A percentile compares a stretch with the other conserved stretches of the same genome.
These are phyloP conservation scores for Hiodon alosoides DNA, from an alignment of 2,113 vertebrate genomes.

Conservation along the genomic window DNA sequence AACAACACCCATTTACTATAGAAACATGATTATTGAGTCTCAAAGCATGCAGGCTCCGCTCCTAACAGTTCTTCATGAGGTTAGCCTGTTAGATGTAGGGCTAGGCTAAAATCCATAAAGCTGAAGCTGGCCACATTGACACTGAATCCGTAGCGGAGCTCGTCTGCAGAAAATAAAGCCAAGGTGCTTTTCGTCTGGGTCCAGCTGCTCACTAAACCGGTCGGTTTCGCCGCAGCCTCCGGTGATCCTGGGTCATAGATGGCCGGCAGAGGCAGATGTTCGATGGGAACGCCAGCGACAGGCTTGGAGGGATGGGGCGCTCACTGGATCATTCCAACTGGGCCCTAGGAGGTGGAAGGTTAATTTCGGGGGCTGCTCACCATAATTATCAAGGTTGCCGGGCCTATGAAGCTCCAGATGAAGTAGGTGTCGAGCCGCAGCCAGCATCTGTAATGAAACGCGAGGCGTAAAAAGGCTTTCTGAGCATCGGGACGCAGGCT, in stretches of 20 bases:
- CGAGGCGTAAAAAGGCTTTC: conserved; percentile 21
- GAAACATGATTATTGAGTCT: too few species aligned
- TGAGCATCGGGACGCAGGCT: conserved; percentile 6
- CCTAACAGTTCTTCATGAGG: too few species aligned
- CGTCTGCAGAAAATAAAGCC: background rate
- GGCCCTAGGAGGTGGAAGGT: conserved; percentile 55
- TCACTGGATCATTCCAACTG: conserved; percentile 50
- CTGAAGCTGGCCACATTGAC: background rate
- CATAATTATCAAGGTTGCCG: conserved; percentile 98
- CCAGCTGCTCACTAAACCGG: conserved; percentile 1
- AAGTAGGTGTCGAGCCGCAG: conserved; percentile 97
- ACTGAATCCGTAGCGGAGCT: background rate
- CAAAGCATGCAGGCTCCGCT: too few species aligned
- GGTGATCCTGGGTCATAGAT: background rate
- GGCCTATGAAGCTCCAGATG: conserved; percentile 99
- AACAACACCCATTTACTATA: too few species aligned
- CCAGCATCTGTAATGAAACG: conserved; percentile 87
- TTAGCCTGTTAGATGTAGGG: too few species aligned
- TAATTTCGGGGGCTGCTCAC: conserved; percentile 69
- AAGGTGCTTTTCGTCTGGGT: background rate
- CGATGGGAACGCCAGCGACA: conserved; percentile 53
- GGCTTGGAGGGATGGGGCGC: conserved; percentile 36
- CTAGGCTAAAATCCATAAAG: too few species aligned
- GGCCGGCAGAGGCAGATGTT: conserved; percentile 45
- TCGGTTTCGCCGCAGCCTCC: background rate